Conservation (phyloP, 2,888 invertebrate species). For the Lasioglossum figueresi region DNA sequence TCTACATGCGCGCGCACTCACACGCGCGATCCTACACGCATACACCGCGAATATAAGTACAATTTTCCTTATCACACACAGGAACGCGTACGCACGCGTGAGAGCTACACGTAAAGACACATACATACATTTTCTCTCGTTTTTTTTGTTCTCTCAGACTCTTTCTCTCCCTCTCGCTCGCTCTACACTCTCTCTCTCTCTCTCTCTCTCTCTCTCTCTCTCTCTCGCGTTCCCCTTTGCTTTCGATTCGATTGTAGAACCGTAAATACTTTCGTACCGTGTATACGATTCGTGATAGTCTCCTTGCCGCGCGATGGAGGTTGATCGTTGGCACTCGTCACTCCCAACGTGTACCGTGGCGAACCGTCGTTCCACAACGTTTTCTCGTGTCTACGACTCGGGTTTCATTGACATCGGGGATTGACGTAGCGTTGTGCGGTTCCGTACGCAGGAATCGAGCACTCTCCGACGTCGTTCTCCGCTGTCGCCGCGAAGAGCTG, state of each 20-base stretch:
- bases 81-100: conserved; percentile 7
- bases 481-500: conserved; percentile 51
- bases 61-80: conserved; percentile 39
- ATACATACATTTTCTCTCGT: conserved; percentile 7
- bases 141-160: not conserved
- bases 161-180: not conserved
- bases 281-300: conserved; percentile 72
- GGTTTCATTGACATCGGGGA: conserved; percentile 69
- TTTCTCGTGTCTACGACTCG: conserved; percentile 45
- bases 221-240: conserved; percentile 31
- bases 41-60: conserved; percentile 7
- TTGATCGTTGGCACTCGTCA: conserved; percentile 72
- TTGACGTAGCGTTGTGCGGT: conserved; percentile 63
- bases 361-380: conserved; percentile 53
- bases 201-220: not conserved
- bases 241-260: conserved; percentile 46
- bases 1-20: conserved; percentile 11
- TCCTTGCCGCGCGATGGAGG: conserved; percentile 72
- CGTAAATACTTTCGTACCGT: conserved; percentile 72
- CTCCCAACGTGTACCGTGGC: conserved; percentile 59
- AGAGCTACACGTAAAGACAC: not conserved
- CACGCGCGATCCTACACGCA: not conserved
- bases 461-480: conserved; percentile 39
- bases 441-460: conserved; percentile 53
- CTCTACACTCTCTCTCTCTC: not conserved